Conservation (phyloP, 1,140 invertebrate genomes). For the Cydia amplana region DNA sequence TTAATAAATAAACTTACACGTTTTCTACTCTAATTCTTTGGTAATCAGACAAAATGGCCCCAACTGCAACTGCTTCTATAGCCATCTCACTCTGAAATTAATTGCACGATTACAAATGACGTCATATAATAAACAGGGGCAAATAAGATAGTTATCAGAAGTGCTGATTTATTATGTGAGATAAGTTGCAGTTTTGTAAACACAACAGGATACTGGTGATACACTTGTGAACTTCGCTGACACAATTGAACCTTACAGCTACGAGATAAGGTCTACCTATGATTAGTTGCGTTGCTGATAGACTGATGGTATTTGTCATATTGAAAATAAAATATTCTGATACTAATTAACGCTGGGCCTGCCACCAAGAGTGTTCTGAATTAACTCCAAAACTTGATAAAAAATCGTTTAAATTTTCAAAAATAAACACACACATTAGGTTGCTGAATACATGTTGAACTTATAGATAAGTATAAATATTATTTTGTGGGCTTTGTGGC, state of each 20-base stretch:
- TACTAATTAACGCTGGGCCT: too few relatives aligned
- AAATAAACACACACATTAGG: too few relatives aligned
- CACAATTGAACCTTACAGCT: background rate
- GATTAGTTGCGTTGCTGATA: too few relatives aligned
- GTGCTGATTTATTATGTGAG: slow-evolving; percentile 23
- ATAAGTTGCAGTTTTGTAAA: slow-evolving; percentile 24
- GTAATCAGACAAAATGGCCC: slow-evolving; percentile 98
- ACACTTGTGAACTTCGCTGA: background rate
- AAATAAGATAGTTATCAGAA: background rate
- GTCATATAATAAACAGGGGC: background rate
- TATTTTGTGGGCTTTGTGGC: too few relatives aligned
- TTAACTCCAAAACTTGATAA: too few relatives aligned
- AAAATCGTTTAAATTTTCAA: too few relatives aligned
- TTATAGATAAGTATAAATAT: too few relatives aligned
- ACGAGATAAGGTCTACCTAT: background rate
- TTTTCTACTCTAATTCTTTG: slow-evolving; percentile 98
- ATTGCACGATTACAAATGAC: slow-evolving; percentile 40
- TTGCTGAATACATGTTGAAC: too few relatives aligned
- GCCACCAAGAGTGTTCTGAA: too few relatives aligned
- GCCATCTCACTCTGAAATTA: slow-evolving; percentile 86
- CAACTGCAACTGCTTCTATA: slow-evolving; percentile 96
- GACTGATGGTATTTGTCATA: too few relatives aligned
- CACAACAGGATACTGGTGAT: background rate
- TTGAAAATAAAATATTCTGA: too few relatives aligned
- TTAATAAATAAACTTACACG: slow-evolving; percentile 88